phyloP scores from a whole-genome alignment of 2,113 vertebrate genomes.

The Caranx ignobilis region DNA sequence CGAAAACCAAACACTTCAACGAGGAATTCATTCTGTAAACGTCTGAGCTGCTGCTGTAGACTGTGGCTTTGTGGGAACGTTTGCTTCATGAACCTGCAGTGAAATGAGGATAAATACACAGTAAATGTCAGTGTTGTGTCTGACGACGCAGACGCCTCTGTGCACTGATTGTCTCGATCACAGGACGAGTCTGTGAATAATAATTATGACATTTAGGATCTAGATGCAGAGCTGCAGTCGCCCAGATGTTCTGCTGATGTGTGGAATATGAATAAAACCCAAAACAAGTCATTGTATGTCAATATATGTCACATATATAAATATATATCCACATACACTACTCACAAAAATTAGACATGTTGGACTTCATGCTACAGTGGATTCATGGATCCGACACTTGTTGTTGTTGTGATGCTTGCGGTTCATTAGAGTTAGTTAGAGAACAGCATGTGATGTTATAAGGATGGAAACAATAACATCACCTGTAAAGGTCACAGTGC shows the following conservation, averaged over 20 bases:
- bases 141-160: neutral
- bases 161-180: neutral
- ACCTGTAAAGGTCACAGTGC: no score
- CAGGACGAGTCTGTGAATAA: neutral
- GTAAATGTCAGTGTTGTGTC: neutral
- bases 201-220: neutral
- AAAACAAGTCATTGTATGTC: neutral
- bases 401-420: no score
- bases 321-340: no score
- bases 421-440: no score
- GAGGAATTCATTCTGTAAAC: constrained; percentile 13
- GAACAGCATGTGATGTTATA: no score
- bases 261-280: neutral
- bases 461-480: no score
- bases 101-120: neutral
- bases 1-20: constrained; percentile 21
- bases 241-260: neutral
- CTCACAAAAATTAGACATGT: no score
- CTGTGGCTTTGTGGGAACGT: neutral
- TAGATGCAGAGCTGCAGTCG: neutral
- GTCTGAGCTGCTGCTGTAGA: neutral
- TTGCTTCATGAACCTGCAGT: neutral
- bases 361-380: no score
- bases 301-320: no score
- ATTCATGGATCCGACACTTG: no score